phyloP scores from a whole-genome alignment of 2,113 vertebrate genomes.

The Elachura formosa region DNA sequence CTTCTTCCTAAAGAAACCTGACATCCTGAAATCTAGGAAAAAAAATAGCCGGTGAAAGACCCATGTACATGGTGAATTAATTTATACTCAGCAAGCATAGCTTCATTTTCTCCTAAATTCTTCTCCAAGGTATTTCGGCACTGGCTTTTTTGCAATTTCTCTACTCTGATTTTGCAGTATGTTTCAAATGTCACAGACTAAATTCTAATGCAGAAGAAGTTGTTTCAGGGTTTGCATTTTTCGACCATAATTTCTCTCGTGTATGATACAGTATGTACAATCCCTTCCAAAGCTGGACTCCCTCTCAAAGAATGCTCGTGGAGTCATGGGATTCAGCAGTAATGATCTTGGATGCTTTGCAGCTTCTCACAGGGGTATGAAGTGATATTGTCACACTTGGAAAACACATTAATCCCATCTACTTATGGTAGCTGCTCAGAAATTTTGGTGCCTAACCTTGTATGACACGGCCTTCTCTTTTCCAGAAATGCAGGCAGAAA shows the following conservation, averaged over 20 bases:
- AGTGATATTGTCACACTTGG: not conserved
- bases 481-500: no score
- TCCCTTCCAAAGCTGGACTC: not conserved
- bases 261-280: not conserved
- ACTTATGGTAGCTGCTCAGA: not conserved
- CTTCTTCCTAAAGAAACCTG: conserved; percentile 43
- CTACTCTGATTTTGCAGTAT: not conserved
- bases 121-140: not conserved
- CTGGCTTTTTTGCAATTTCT: not conserved
- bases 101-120: not conserved
- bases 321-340: not conserved
- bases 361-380: not conserved
- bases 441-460: not conserved
- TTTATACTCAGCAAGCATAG: not conserved
- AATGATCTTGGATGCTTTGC: not conserved
- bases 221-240: not conserved
- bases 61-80: not conserved
- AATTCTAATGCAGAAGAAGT: not conserved
- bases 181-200: not conserved
- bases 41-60: not conserved
- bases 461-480: not conserved
- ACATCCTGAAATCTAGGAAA: conserved; percentile 2
- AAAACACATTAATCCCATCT: not conserved
- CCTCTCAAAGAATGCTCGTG: not conserved
- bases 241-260: not conserved